Percentiles rank a stretch among this genome's conserved stretches.
phyloP scores from a whole-genome alignment of 2,888 invertebrate species.

The Chrysolina haemoptera region DNA sequence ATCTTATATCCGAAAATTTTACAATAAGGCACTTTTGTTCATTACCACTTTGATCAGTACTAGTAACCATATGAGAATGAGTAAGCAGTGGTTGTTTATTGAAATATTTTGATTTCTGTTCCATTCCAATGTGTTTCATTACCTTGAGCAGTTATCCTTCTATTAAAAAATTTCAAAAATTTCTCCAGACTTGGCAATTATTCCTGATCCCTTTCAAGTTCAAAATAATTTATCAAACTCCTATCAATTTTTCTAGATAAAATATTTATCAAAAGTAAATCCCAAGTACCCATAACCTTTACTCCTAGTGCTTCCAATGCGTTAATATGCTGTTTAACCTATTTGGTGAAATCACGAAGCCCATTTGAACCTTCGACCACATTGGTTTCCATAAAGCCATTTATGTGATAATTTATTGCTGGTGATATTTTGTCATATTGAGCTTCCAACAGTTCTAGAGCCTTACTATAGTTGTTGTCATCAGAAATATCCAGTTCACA shows the following conservation, averaged over 20 bases:
- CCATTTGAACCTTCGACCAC: too few relatives aligned
- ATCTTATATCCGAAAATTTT: slow-evolving; percentile 15
- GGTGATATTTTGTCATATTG: too few relatives aligned
- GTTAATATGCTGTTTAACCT: too few relatives aligned
- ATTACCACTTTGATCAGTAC: not conserved
- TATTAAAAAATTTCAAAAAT: slow-evolving; percentile 25
- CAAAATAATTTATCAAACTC: slow-evolving; percentile 49
- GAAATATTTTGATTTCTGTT: slow-evolving; percentile 12
- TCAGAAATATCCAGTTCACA: too few relatives aligned
- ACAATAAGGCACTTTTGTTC: not conserved
- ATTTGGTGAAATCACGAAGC: too few relatives aligned
- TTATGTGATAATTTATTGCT: too few relatives aligned
- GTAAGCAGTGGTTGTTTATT: not conserved
- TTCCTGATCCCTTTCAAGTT: slow-evolving; percentile 65
- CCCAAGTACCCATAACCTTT: too few relatives aligned
- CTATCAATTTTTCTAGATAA: slow-evolving; percentile 13
- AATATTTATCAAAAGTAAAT: too few relatives aligned
- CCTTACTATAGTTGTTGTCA: too few relatives aligned
- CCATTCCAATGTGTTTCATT: not conserved
- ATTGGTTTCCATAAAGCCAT: too few relatives aligned
- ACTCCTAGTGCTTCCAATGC: too few relatives aligned
- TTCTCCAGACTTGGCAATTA: slow-evolving; percentile 6
- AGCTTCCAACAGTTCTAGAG: too few relatives aligned
- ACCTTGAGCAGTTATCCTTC: slow-evolving; percentile 8
- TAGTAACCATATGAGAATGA: not conserved